These are phyloP conservation scores for Montipora efflorescens DNA, from an alignment of 64 coral and sea anemone genomes.

Conservation along the genomic window DNA sequence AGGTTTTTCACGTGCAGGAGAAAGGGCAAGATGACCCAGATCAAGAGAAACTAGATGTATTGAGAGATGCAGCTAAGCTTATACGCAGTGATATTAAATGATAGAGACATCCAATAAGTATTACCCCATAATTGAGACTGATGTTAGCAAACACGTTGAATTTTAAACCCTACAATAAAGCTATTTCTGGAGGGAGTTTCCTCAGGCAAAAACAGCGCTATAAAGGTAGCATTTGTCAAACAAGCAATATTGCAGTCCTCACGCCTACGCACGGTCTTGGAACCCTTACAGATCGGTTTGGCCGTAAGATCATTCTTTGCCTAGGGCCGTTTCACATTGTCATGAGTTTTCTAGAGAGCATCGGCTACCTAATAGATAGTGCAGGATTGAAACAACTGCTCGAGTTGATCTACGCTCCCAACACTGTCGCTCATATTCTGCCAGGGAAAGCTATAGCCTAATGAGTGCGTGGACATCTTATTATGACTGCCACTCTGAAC, in stretches of 20 bases:
- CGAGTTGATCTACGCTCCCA: conserved; percentile 46
- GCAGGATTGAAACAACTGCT: conserved; percentile 11
- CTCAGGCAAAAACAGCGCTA: too few relatives aligned
- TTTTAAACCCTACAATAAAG: not conserved
- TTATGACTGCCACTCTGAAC: conserved; percentile 44
- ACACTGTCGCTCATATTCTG: conserved; percentile 42
- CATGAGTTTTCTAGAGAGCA: conserved; percentile 42
- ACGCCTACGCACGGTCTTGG: too few relatives aligned
- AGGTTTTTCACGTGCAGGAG: conserved; percentile 55
- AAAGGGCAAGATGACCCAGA: not conserved
- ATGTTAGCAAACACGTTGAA: conserved; percentile 3
- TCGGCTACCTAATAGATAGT: conserved; percentile 32
- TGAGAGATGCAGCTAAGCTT: conserved; percentile 19
- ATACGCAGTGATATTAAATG: conserved; percentile 42
- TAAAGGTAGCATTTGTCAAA: too few relatives aligned
- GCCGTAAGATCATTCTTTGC: conserved; percentile 8
- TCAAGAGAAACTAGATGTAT: conserved; percentile 33
- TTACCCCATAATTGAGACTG: not conserved
- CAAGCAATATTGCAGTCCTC: too few relatives aligned
- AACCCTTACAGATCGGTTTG: too few relatives aligned
- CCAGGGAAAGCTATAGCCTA: conserved; percentile 17
- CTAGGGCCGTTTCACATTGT: not conserved
- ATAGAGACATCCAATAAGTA: not conserved
- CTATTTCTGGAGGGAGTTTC: not conserved
- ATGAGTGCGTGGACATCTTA: conserved; percentile 41